Conservation (phyloP, 2,797 vertebrate species). For the Kryptopterus vitreolus region DNA sequence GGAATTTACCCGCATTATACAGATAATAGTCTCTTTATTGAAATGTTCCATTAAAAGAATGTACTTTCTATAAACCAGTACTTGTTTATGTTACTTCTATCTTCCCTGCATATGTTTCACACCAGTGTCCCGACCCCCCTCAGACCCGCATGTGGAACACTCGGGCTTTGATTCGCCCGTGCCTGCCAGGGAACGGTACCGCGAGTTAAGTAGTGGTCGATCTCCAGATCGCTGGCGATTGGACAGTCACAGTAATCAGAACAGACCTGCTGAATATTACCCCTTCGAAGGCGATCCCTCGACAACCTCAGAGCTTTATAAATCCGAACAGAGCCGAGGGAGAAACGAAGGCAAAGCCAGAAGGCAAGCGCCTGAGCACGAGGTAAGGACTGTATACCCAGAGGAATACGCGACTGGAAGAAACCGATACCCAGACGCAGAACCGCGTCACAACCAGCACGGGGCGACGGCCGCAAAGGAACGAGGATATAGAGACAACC, state of each 20-base stretch:
- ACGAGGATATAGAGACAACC: slow-evolving; percentile 61
- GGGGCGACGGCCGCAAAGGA: slow-evolving; percentile 68
- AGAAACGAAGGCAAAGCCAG: slow-evolving; percentile 60
- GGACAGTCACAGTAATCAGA: slow-evolving; percentile 13
- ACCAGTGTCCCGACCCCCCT: slow-evolving; percentile 58
- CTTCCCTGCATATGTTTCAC: slow-evolving; percentile 48
- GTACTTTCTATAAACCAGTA: slow-evolving; percentile 53
- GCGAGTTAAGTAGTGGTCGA: slow-evolving; percentile 17
- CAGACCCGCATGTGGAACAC: slow-evolving; percentile 52
- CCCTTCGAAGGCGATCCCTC: slow-evolving; percentile 62
- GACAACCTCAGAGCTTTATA: slow-evolving; percentile 62
- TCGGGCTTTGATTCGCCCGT: slow-evolving; percentile 49
- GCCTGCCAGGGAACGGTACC: slow-evolving; percentile 35
- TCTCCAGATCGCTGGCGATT: slow-evolving; percentile 61
- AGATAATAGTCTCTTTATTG: not conserved
- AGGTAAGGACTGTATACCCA: slow-evolving; percentile 43
- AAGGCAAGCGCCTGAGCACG: slow-evolving; percentile 59
- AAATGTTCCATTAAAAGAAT: slow-evolving; percentile 19
- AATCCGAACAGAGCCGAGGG: slow-evolving; percentile 69
- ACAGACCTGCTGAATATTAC: slow-evolving; percentile 35
- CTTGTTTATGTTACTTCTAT: slow-evolving; percentile 31
- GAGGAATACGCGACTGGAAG: slow-evolving; percentile 38
- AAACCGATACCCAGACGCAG: slow-evolving; percentile 20
- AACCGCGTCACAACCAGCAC: slow-evolving; percentile 41
- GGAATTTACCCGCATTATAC: not conserved